Evolutionary conservation across 2,797 vertebrate species (phyloP), one percentile per base, ranked within the genome.

Genomic region (Crenichthys baileyi): DNA sequence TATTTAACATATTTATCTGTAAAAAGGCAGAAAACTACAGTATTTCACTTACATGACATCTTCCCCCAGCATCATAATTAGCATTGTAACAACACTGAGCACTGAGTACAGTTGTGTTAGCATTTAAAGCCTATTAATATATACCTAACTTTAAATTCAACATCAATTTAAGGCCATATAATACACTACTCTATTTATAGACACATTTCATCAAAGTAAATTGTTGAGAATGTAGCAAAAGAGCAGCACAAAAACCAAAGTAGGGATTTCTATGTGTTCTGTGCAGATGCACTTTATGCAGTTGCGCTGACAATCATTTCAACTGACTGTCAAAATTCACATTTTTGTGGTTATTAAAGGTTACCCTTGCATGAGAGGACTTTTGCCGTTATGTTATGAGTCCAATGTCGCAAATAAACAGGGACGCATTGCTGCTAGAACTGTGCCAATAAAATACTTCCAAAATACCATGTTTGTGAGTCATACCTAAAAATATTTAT

Each of bases 1-100:
- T 94, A 93, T 94, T 93, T 93, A 93, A 94, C 92, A 56, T 93
- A 94, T 94, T 94, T 94, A 95, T 92, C 91, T 91, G 85, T 88
- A 84, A 80, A 90, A 88, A 85, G 81, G 82, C 78, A 84, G 81
- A 91, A 76, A 85, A 83, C 74, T 84, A 50, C 79, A 86, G 86
- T 80, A 73, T 89, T 85, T 87, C 80, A 80, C 26, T 72, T 39
- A 60, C 79, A 48, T 82, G 79, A 67, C 79, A 51, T 70, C 72
- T 56, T 72, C 36, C 76, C 36, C 48, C 79, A 72, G 70, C 77
- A 82, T 87, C 89, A 85, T 83, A 85, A 81, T 87, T 70, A 78
- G 79, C 84, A 76, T 70, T 80, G 84, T 83, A 82, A 83, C 84
- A 73, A 89, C 89, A 89, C 75, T 85, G 87, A 92, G 91, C 92